A percentile compares a stretch with the other conserved stretches of the same genome.
Evolutionary conservation across 2,113 vertebrate genomes (phyloP).

Genomic region (Acrocephalus kingi): DNA sequence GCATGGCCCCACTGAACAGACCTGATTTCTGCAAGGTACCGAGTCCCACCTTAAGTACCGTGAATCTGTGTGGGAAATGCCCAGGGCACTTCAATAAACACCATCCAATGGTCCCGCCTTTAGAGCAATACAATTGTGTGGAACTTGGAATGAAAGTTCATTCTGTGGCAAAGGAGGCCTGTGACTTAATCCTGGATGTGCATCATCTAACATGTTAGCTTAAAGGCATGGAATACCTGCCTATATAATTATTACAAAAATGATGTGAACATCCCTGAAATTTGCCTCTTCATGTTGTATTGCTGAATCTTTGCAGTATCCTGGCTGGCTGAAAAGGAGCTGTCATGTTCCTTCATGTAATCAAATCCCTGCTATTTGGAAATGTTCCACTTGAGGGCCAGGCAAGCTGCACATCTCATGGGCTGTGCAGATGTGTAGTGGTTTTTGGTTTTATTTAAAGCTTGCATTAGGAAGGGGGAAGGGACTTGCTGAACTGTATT

Average conservation of each 20-base stretch:
- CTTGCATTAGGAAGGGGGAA: background rate
- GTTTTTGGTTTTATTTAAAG: background rate
- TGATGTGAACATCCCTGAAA: background rate
- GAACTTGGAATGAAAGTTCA: background rate
- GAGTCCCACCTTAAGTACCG: background rate
- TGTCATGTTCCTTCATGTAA: background rate
- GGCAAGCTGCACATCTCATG: background rate
- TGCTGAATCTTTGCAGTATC: background rate
- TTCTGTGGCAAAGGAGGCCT: background rate
- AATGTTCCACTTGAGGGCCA: background rate
- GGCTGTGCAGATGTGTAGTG: background rate
- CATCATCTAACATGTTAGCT: background rate
- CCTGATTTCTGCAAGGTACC: background rate
- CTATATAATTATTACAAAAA: background rate
- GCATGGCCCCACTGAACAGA: background rate
- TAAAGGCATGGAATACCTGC: background rate
- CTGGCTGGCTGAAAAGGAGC: background rate
- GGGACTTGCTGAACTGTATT: background rate
- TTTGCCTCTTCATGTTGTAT: background rate
- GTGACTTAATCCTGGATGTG: background rate
- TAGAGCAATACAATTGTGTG: fast-evolving
- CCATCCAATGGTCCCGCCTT: background rate
- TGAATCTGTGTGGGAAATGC: background rate
- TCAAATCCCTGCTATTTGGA: background rate
- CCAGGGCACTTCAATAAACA: background rate